Percentiles rank a stretch among this genome's conserved stretches.
These are phyloP conservation scores for Anabacerthia variegaticeps DNA, from an alignment of 2,797 vertebrate species.

Conservation along the genomic window DNA sequence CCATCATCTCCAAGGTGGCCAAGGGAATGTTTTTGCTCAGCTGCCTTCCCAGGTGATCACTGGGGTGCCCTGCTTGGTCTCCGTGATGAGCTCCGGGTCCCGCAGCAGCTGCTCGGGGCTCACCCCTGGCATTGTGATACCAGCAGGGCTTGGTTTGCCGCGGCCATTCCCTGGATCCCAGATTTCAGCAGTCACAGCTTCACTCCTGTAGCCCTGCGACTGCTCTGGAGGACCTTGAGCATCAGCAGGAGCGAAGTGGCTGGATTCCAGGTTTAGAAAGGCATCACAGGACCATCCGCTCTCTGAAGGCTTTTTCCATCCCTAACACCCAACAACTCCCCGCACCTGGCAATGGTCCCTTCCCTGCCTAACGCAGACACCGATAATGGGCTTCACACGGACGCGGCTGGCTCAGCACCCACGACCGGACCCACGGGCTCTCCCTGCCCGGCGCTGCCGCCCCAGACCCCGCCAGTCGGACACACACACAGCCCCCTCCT, in stretches of 20 bases:
- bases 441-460: neutral
- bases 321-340: neutral
- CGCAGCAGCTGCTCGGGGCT: neutral
- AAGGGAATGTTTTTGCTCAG: neutral
- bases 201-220: neutral
- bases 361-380: neutral
- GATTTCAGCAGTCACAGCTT: neutral
- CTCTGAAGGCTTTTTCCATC: neutral
- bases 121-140: neutral
- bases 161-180: neutral
- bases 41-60: rapidly evolving
- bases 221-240: neutral
- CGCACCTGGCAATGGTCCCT: neutral
- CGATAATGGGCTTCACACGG: neutral
- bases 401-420: neutral
- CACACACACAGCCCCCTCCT: neutral
- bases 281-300: neutral
- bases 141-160: neutral
- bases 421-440: neutral
- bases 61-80: neutral
- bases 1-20: neutral
- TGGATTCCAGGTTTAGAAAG: neutral
- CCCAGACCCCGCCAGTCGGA: neutral
- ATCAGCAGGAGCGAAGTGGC: neutral
- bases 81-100: neutral